These are phyloP conservation scores for Mesopsocus fuscifrons DNA, from an alignment of 2,888 invertebrate genomes.

Conservation along the genomic window DNA sequence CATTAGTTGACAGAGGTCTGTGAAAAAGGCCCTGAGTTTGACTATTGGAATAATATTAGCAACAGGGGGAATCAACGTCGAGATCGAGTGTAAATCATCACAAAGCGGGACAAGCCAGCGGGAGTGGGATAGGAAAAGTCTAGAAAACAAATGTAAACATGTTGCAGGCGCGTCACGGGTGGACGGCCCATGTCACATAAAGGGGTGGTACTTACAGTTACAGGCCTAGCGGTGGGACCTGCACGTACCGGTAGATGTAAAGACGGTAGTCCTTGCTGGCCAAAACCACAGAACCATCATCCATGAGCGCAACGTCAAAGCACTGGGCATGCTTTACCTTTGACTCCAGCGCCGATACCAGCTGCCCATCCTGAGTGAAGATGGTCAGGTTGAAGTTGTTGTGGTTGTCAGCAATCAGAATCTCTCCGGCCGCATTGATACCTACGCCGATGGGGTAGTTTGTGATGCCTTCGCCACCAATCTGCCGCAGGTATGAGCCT, in stretches of 20 bases:
- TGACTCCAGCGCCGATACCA: constrained; percentile 95
- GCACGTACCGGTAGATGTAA: constrained; percentile 97
- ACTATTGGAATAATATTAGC: constrained; percentile 9
- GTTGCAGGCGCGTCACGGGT: too few relatives aligned
- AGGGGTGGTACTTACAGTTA: constrained; percentile 24
- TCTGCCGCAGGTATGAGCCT: constrained; percentile 87
- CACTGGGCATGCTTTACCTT: constrained; percentile 99
- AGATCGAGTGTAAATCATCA: constrained; percentile 8
- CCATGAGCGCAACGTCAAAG: constrained; percentile 98
- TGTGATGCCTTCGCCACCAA: constrained; percentile 97
- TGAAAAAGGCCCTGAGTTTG: too few relatives aligned
- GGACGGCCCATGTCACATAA: too few relatives aligned
- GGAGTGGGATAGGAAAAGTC: not conserved
- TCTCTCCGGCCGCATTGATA: constrained; percentile 91
- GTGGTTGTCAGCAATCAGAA: constrained; percentile 97
- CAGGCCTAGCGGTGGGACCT: constrained; percentile 75
- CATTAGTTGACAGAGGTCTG: too few relatives aligned
- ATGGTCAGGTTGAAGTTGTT: constrained; percentile 99
- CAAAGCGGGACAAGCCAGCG: not conserved
- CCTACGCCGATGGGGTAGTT: constrained; percentile 99
- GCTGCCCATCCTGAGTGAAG: constrained; percentile 92
- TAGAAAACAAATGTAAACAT: too few relatives aligned
- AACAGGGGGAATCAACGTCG: constrained; percentile 12
- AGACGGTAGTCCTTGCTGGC: constrained; percentile 98
- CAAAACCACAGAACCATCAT: constrained; percentile 94